Evolutionary conservation across 2,113 vertebrate species (phyloP).

Genomic region (Physeter macrocephalus): DNA sequence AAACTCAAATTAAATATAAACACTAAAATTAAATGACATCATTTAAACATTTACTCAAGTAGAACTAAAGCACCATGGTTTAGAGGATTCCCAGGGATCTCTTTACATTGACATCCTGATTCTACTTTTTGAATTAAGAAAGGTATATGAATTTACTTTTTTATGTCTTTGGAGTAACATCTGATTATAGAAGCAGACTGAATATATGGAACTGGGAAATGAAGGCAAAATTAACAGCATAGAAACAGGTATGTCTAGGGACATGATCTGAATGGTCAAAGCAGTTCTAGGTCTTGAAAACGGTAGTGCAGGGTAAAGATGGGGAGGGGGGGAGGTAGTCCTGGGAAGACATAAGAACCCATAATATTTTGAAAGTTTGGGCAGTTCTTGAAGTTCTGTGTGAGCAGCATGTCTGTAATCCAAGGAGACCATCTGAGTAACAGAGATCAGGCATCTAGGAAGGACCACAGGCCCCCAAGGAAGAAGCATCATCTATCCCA

Average conservation of each 20-base stretch:
- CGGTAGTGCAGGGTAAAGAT: rapidly evolving
- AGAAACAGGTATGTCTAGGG: background rate
- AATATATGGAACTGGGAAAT: background rate
- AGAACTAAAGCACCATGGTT: background rate
- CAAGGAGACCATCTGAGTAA: background rate
- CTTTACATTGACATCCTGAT: background rate
- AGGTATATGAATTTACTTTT: background rate
- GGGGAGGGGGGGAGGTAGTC: rapidly evolving
- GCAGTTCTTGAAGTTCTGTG: background rate
- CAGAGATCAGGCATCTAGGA: background rate
- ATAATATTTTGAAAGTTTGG: background rate
- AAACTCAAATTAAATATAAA: background rate
- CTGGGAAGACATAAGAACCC: background rate
- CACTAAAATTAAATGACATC: background rate
- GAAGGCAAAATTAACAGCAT: background rate
- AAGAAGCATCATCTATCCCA: background rate
- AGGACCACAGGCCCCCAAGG: background rate
- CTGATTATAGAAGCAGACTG: background rate
- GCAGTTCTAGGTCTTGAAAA: background rate
- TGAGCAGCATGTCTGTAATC: background rate
- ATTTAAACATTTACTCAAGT: background rate
- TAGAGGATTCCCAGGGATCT: background rate
- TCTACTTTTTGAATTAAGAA: background rate
- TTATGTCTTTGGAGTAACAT: background rate
- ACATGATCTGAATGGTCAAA: background rate